phyloP scores from a whole-genome alignment of 35 echinoderm and acorn worm species.

The Anneissia japonica region DNA sequence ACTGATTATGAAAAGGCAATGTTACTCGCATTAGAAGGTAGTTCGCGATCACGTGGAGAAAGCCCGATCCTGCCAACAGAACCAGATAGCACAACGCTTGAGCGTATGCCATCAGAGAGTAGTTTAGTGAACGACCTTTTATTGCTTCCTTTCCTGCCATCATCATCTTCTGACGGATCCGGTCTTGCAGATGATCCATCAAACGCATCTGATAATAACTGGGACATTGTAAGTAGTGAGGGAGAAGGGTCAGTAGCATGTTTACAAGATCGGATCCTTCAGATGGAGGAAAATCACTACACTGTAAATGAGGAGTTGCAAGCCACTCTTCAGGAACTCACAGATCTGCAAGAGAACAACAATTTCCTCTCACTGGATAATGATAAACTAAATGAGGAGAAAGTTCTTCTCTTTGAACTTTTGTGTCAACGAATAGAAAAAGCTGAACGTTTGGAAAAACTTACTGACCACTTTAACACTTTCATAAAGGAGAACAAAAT shows the following conservation, averaged over 20 bases:
- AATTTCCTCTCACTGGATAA: slow-evolving; percentile 67
- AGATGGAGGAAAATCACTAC: slow-evolving; percentile 99
- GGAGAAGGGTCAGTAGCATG: slow-evolving; percentile 95
- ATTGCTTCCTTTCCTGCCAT: slow-evolving; percentile 63
- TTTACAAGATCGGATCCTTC: slow-evolving; percentile 91
- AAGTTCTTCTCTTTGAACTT: slow-evolving; percentile 63
- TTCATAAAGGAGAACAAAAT: slow-evolving; percentile 43
- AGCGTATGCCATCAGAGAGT: background rate
- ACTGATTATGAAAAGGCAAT: slow-evolving; percentile 87
- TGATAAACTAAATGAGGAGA: slow-evolving; percentile 85
- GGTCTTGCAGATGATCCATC: slow-evolving; percentile 39
- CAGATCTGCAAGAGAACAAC: slow-evolving; percentile 78
- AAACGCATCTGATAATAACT: slow-evolving; percentile 67
- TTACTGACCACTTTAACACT: slow-evolving; percentile 44
- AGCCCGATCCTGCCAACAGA: background rate
- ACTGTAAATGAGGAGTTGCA: slow-evolving; percentile 96
- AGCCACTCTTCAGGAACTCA: slow-evolving; percentile 87
- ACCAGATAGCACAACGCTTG: background rate
- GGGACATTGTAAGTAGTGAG: slow-evolving; percentile 91
- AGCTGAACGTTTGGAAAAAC: slow-evolving; percentile 44
- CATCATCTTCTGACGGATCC: slow-evolving; percentile 61
- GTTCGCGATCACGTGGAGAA: background rate
- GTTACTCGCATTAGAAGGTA: slow-evolving; percentile 62
- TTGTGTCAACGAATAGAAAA: slow-evolving; percentile 66
- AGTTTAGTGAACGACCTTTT: background rate